Evolutionary conservation across 1,140 invertebrate species (phyloP), one percentile per base, ranked within the genome.

Genomic region (Platyscapa corneri): DNA sequence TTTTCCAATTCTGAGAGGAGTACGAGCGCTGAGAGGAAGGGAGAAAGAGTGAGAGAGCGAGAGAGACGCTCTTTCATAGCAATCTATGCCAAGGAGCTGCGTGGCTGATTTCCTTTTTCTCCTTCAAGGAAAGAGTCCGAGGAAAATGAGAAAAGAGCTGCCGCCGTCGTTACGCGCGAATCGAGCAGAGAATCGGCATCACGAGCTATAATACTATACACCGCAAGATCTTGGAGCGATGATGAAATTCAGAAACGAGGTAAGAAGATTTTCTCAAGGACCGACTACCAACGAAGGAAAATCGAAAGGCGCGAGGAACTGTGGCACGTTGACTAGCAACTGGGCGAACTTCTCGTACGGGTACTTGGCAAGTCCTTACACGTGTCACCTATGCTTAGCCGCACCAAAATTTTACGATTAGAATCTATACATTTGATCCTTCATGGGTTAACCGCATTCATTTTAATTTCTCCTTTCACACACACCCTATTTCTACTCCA

Each of bases 201-300:
- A 64, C 60, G 10, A 56, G 79, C 78, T 34, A 65, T n/a, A 80
- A 72, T 53, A 37, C 42, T 53, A 76, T 30, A 76, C 46, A 76
- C 32, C 87, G 64, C 72, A 72, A 77, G 53, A 76, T 76, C 82
- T 65, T 70, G 86, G 79, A 80, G 85, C 88, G 88, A 89, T 92
- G 90, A 92, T 89, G 91, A 91, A 92, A 93, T 90, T 90, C 88
- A 88, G 91, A 92, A 91, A 89, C 89, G 89, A 89, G 89, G 89
- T 87, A 89, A 90, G 89, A 90, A 91, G 91, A 92, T 91, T 91
- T 91, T 89, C 89, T 91, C 92, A 92, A 92, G 92, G 92, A 91
- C 89, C 87, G 67, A 86, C 81, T 85, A 37, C 88, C 89, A 83
- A 89, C 88, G 92, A 90, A 90, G 91, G 92, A 91, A 92, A 93